Evolutionary conservation across 1,140 invertebrate species (phyloP), one percentile per base, ranked within the genome.

Genomic region (Argopecten irradians): DNA sequence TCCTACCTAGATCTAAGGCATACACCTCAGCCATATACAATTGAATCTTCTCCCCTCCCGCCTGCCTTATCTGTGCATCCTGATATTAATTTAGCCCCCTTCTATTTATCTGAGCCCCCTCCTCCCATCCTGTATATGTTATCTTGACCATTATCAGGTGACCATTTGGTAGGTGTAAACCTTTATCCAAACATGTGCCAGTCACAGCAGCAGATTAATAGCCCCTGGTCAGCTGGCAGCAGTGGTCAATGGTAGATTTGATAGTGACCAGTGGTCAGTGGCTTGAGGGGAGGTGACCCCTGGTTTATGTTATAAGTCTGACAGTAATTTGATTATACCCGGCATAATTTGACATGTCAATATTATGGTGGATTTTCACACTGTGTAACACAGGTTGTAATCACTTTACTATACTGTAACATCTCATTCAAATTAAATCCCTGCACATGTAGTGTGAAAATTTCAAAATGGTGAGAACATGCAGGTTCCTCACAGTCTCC

Each of bases 311-410:
- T 71, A 11, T 22, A 46, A 71, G 55, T 71, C 55, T 71, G 55
- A 71, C 55, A 71, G 55, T 71, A 71, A 71, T 71, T n/a, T 71
- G 28, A 71, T 71, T 71, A 71, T 71, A 71, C n/a, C 5, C 55
- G n/a, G 55, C 28, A 71, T 71, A 71, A 71, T 71, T 71, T 71
- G 55, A 71, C 55, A 71, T 71, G 55, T 71, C 55, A 71, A 71
- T 71, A 71, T 71, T 71, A 71, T 71, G 55, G 55, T 71, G 55
- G 28, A n/a, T 28, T 71, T 71, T 71, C 55, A 71, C 22, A 71
- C 55, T 71, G 55, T 71, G 55, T 71, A n/a, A 71, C 55, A 71
- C n/a, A 71, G 55, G n/a, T n/a, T 28, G 22, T 71, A n/a, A 71
- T 71, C n/a, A 39, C 55, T 28, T n/a, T n/a, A n/a, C n/a, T 0